Base-by-base conservation (phyloP, 2,888 invertebrate genomes). In the Colostygia pectinataria region DNA sequence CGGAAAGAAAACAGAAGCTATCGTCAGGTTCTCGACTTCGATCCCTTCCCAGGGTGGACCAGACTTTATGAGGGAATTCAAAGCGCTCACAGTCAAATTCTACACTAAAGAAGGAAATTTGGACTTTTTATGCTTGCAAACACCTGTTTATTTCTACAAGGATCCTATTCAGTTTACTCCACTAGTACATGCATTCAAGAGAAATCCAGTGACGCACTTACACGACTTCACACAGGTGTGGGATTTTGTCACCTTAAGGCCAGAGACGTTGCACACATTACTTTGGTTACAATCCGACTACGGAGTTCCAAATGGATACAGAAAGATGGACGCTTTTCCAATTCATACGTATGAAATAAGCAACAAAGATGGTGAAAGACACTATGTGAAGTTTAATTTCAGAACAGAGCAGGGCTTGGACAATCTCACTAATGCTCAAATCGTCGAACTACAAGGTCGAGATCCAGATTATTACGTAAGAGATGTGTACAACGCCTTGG, bases 241-340 rank as follows among this genome's bases (percentile, higher is more conserved):
- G 96, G 98, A 98, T 77, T 97, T 98, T 65, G 89, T 96, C 42
- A 92, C 94, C 0, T 87, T 96, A 31, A 91, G 95, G 34, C 96
- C 97, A 0, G 97, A 97, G 79, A 90, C 94, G 0, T 91, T 94
- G 2, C 96, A 97, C 74, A 95, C 96, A 1, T 82, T 92, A 7
- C 88, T 95, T 72, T 94, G 97, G 86, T 77, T 97, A 53, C 94
- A 95, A 66, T 93, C 95, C 4, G 98, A 98, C 81, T 93, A 96
- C 61, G 98, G 98, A 8, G 94, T 95, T 55, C 98, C 98, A 0
- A 95, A 97, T 76, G 97, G 98, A 5, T 95, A 93, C 76, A 92
- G 97, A 43, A 94, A 94, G 78, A 98, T 98, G 97, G 95, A 98
- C 67, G 95, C 95, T 18, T 98, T 96, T 67, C 96, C 97, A 1